phyloP scores from a whole-genome alignment of 2,797 vertebrate genomes.

The Enteromius anoplus region DNA sequence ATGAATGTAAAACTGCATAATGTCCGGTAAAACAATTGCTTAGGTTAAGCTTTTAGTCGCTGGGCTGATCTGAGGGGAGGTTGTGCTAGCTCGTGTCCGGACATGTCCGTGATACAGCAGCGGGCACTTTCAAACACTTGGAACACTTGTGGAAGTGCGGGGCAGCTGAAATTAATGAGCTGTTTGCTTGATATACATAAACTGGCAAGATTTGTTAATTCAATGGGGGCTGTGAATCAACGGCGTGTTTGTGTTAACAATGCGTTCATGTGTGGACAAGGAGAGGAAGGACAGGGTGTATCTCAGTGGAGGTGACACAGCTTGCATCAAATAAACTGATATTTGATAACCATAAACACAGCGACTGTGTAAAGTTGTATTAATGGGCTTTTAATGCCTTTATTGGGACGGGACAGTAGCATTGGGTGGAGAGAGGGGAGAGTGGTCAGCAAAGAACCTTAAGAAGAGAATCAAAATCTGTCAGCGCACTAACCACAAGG shows the following conservation, averaged over 20 bases:
- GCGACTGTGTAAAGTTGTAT: not conserved
- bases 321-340: constrained; percentile 24
- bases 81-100: constrained; percentile 12
- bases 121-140: constrained; percentile 29
- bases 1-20: not conserved
- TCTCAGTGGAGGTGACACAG: constrained; percentile 9
- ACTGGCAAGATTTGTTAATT: constrained; percentile 27
- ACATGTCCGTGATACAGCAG: constrained; percentile 7
- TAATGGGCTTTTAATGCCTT: not conserved
- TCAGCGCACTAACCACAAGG: not conserved
- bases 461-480: too few species aligned
- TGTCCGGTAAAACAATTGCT: not conserved
- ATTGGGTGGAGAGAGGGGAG: not conserved
- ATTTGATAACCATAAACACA: not conserved
- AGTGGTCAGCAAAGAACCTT: not conserved
- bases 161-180: constrained; percentile 18
- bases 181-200: constrained; percentile 38
- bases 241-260: constrained; percentile 22
- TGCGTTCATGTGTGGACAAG: constrained; percentile 30
- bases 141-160: not conserved
- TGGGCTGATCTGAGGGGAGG: not conserved
- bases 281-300: constrained; percentile 38
- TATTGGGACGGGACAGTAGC: not conserved
- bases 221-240: not conserved
- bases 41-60: not conserved